A percentile compares a stretch with the other conserved stretches of the same genome.
These are phyloP conservation scores for Dysdera silvatica DNA, from an alignment of 1,140 invertebrate genomes.

Conservation along the genomic window DNA sequence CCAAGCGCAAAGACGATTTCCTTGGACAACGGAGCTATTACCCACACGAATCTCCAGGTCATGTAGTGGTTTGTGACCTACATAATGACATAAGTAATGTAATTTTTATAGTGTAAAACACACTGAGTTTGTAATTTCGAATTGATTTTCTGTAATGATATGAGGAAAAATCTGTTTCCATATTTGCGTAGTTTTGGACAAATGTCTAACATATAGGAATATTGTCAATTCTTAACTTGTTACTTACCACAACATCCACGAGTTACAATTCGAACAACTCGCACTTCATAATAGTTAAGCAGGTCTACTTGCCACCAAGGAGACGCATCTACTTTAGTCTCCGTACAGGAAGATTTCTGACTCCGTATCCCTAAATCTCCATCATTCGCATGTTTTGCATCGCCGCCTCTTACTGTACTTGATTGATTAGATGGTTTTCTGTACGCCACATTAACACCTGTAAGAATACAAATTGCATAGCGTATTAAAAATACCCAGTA, in stretches of 20 bases:
- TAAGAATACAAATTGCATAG: neutral
- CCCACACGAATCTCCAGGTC: constrained; percentile 85
- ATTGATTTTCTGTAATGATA: no score
- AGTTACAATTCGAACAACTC: constrained; percentile 73
- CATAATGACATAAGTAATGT: no score
- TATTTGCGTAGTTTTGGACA: no score
- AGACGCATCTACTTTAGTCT: constrained; percentile 75
- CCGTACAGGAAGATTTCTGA: constrained; percentile 74
- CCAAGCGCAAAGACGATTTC: constrained; percentile 85
- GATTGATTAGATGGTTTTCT: constrained; percentile 80
- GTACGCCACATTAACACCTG: constrained; percentile 62
- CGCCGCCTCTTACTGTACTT: constrained; percentile 63
- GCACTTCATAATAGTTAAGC: constrained; percentile 68
- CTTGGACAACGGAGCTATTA: constrained; percentile 71
- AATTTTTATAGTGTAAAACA: no score
- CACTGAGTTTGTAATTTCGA: no score
- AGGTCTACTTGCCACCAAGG: constrained; percentile 88
- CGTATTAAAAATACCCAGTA: no score
- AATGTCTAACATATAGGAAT: no score
- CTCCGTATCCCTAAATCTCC: constrained; percentile 70
- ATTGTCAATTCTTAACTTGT: no score
- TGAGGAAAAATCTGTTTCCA: no score
- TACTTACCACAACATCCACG: constrained; percentile 68
- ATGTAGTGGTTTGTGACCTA: constrained; percentile 74
- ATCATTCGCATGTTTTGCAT: constrained; percentile 72